Evolutionary conservation across 2,797 vertebrate genomes (phyloP).

Genomic region (Cirrhinus molitorella): DNA sequence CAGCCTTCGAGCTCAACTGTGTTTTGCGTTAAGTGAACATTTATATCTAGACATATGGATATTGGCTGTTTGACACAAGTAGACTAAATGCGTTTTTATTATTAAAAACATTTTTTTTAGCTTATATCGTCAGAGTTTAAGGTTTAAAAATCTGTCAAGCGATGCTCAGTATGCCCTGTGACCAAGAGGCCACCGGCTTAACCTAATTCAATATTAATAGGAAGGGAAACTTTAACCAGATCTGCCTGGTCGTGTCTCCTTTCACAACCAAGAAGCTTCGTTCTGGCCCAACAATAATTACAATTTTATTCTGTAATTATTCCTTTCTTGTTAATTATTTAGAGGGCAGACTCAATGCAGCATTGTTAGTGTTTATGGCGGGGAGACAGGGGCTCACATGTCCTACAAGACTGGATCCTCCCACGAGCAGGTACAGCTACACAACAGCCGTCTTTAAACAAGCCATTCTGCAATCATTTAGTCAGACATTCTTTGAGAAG

Average conservation of each 20-base stretch:
- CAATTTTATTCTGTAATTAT: slow-evolving; percentile 94
- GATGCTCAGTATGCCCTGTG: slow-evolving; percentile 47
- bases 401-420: slow-evolving; percentile 61
- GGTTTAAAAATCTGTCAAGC: slow-evolving; percentile 59
- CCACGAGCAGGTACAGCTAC: slow-evolving; percentile 55
- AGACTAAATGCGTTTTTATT: background rate
- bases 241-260: slow-evolving; percentile 76
- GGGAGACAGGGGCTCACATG: slow-evolving; percentile 79
- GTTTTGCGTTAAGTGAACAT: slow-evolving; percentile 6
- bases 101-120: background rate
- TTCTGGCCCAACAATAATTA: slow-evolving; percentile 85
- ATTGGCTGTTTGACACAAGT: background rate
- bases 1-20: slow-evolving; percentile 50
- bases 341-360: slow-evolving; percentile 79
- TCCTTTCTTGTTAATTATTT: slow-evolving; percentile 91
- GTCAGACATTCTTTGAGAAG: slow-evolving; percentile 61
- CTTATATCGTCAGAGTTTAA: slow-evolving; percentile 47
- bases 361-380: slow-evolving; percentile 76
- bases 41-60: background rate
- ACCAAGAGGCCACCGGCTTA: slow-evolving; percentile 64
- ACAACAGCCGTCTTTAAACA: slow-evolving; percentile 77
- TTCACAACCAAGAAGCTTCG: slow-evolving; percentile 77
- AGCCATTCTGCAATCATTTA: slow-evolving; percentile 77
- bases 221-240: slow-evolving; percentile 67
- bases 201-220: slow-evolving; percentile 80